phyloP scores from a whole-genome alignment of 2,888 invertebrate species.

The Lasioglossum oenotherae region DNA sequence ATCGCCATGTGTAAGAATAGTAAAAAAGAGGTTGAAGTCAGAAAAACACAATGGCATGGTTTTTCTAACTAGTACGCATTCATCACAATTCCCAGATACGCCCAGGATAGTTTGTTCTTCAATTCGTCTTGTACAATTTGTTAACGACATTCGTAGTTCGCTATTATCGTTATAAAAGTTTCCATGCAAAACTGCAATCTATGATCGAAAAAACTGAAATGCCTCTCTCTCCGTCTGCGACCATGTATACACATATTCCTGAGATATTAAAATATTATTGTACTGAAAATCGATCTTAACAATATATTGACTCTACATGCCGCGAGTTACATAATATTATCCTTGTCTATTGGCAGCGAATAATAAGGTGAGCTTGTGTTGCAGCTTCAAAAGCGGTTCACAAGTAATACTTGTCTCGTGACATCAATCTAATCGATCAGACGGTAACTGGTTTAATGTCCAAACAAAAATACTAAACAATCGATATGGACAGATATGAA shows the following conservation, averaged over 20 bases:
- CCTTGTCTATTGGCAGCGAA: conserved; percentile 52
- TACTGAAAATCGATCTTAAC: conserved; percentile 58
- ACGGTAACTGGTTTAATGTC: conserved; percentile 9
- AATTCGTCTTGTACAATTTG: conserved; percentile 34
- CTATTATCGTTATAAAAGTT: conserved; percentile 43
- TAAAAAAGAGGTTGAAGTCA: conserved; percentile 50
- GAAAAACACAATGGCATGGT: conserved; percentile 30
- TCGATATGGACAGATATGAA: conserved; percentile 42
- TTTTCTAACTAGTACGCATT: conserved; percentile 49
- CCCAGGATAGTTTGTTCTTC: conserved; percentile 32
- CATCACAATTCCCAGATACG: conserved; percentile 51
- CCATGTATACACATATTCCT: conserved; percentile 58
- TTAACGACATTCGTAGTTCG: conserved; percentile 15
- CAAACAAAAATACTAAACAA: conserved; percentile 29
- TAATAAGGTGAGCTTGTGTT: conserved; percentile 30
- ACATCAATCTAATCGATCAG: conserved; percentile 25
- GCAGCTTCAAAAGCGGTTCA: conserved; percentile 13
- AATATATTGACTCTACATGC: conserved; percentile 46
- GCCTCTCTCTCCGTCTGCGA: conserved; percentile 39
- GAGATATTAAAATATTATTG: conserved; percentile 68
- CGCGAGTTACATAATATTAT: conserved; percentile 44
- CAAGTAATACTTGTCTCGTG: conserved; percentile 17
- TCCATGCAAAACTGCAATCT: conserved; percentile 14
- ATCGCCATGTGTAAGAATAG: conserved; percentile 58
- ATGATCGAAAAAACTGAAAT: conserved; percentile 48